Base-by-base conservation (phyloP, 2,113 vertebrate species). In the Camelus bactrianus region DNA sequence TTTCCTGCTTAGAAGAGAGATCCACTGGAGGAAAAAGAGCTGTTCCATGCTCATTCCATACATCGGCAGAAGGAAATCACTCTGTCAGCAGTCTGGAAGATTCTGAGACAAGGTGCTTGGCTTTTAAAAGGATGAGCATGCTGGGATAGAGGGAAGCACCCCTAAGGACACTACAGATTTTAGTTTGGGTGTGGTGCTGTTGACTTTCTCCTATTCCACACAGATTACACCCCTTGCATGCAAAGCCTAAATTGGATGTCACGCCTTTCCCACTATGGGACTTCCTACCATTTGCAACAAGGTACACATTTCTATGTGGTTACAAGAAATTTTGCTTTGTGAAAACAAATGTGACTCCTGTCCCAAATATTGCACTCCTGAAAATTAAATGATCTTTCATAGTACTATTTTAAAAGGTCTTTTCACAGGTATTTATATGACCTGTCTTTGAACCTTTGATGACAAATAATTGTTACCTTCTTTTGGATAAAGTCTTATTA, bases 361-460 rank as follows among this genome's bases (percentile, higher is more conserved):
- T 58, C n/a, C 13, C 54, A 83, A 64, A 94, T 54, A 5, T 19
- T 95, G 11, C 38, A 24, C 17, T 84, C 35, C 35, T 86, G 28
- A 96, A 97, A 88, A 87, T 69, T 48, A 80, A 91, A 58, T 20
- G 54, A 54, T 91, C 50, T 94, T 91, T 96, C 30, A 26, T 65
- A 83, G 83, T 50, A 87, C 48, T 75, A 48, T 48, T 88, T 91
- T 76, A 38, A 83, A 87, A 83, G 79, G 52, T 80, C 38, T 38
- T 93, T 89, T 81, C 65, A 91, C 65, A 54, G 48, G 54, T 92
- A 52, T 46, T 84, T 90, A 92, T 72, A 62, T 56, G 46, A 84
- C 26, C n/a, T 54, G 20, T 77, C n/a, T 83, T 32, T 20, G 14
- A 83, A 75, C 28, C 19, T 91, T 95, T 58, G n/a, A 67, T 93